A percentile compares a stretch with the other conserved stretches of the same genome.
Evolutionary conservation across 1,140 invertebrate genomes (phyloP).

Genomic region (Phocides pigmalion): DNA sequence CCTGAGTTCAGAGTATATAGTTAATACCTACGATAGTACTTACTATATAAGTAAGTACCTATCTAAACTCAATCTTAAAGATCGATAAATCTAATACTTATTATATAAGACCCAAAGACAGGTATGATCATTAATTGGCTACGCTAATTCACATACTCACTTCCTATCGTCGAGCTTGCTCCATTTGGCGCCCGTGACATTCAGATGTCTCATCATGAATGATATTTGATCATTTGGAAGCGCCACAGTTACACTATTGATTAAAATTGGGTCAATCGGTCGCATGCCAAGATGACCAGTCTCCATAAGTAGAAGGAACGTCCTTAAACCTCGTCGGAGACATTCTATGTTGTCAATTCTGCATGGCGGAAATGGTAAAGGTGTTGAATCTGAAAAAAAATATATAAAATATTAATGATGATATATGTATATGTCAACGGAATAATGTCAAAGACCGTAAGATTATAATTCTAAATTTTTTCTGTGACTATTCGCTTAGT

Average conservation of each 20-base stretch:
- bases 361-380: conserved; percentile 69
- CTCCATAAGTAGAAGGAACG: conserved; percentile 75
- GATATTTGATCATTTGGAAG: conserved; percentile 62
- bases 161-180: conserved; percentile 64
- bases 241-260: conserved; percentile 65
- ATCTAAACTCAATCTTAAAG: too few relatives aligned
- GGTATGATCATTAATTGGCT: too few relatives aligned
- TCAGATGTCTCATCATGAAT: conserved; percentile 64
- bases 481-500: too few relatives aligned
- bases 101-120: too few relatives aligned
- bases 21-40: too few relatives aligned
- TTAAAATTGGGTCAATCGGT: conserved; percentile 55
- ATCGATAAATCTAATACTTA: too few relatives aligned
- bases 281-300: conserved; percentile 66
- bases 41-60: too few relatives aligned
- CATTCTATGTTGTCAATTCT: conserved; percentile 62
- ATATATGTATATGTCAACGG: too few relatives aligned
- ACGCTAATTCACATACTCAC: conserved; percentile 42
- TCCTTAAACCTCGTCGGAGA: conserved; percentile 66
- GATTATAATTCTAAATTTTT: too few relatives aligned
- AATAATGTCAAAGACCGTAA: too few relatives aligned
- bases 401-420: conserved; percentile 3
- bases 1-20: too few relatives aligned
- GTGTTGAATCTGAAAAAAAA: conserved; percentile 48
- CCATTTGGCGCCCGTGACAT: conserved; percentile 71